Percentiles rank a stretch among this genome's conserved stretches.
These are phyloP conservation scores for Erpetoichthys calabaricus DNA, from an alignment of 2,797 vertebrate species.

Conservation along the genomic window DNA sequence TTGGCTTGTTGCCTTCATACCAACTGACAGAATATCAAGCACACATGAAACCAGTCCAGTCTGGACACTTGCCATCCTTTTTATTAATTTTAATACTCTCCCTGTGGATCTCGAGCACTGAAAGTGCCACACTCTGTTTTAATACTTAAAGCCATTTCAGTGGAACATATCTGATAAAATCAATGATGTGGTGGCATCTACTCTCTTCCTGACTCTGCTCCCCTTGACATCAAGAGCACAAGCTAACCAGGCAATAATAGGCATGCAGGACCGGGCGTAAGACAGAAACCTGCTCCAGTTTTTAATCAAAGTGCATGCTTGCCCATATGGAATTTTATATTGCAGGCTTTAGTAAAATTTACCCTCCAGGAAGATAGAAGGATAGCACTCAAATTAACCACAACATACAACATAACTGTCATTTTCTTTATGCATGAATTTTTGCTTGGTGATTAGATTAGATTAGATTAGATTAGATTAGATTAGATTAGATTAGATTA, in stretches of 20 bases:
- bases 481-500: no score
- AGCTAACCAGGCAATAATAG: slow-evolving; percentile 47
- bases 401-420: neutral
- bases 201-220: slow-evolving; percentile 40
- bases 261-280: slow-evolving; percentile 22
- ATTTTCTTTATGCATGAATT: neutral
- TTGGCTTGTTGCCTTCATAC: no score
- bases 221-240: slow-evolving; percentile 36
- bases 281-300: slow-evolving; percentile 24
- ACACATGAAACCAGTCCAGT: neutral
- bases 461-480: no score
- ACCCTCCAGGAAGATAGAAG: neutral
- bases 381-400: neutral
- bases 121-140: slow-evolving; percentile 6
- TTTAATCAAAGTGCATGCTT: slow-evolving; percentile 27
- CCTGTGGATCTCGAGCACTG: slow-evolving; percentile 6
- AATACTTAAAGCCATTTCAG: slow-evolving; percentile 8
- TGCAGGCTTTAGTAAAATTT: slow-evolving; percentile 33
- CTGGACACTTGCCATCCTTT: slow-evolving; percentile 3
- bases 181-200: slow-evolving; percentile 30
- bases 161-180: slow-evolving; percentile 23
- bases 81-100: slow-evolving; percentile 5
- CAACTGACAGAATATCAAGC: no score
- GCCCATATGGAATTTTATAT: slow-evolving; percentile 33
- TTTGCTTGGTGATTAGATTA: no score